Conservation (phyloP, 2,888 invertebrate genomes). For the Cheiracanthium punctorium region DNA sequence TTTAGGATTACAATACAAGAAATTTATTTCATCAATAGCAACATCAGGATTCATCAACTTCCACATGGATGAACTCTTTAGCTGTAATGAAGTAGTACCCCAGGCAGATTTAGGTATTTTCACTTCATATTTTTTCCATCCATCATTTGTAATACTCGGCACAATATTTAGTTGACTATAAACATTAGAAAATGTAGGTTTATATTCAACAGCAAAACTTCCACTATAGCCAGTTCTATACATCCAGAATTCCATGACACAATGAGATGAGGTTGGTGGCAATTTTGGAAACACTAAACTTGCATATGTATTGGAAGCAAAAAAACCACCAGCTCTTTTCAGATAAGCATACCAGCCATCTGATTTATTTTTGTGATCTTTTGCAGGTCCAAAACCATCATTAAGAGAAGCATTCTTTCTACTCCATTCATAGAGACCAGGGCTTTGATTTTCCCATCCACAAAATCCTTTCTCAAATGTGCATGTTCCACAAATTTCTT, state of each 20-base stretch:
- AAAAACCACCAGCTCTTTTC: conserved; percentile 5
- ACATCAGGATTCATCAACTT: background rate
- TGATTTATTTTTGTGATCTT: conserved; percentile 48
- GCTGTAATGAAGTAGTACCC: conserved; percentile 11
- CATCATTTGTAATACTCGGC: background rate
- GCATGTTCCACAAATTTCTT: conserved; percentile 68
- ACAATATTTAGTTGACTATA: background rate
- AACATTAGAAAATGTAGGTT: background rate
- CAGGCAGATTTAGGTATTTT: conserved; percentile 10
- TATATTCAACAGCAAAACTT: conserved; percentile 33
- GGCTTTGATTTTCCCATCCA: conserved; percentile 64
- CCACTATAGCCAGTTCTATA: conserved; percentile 3
- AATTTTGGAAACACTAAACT: conserved; percentile 43
- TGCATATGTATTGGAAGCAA: background rate
- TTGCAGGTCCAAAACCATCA: conserved; percentile 27
- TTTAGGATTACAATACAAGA: conserved; percentile 70
- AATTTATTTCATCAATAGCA: conserved; percentile 63
- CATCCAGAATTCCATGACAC: conserved; percentile 63
- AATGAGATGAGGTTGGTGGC: conserved; percentile 62
- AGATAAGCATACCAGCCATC: conserved; percentile 65
- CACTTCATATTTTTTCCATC: conserved; percentile 39
- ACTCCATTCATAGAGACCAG: conserved; percentile 35
- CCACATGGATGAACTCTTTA: conserved; percentile 1
- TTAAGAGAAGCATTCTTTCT: conserved; percentile 11
- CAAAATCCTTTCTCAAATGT: conserved; percentile 67